These are phyloP conservation scores for Bicyclus anynana DNA, from an alignment of 1,140 invertebrate genomes.

Conservation along the genomic window DNA sequence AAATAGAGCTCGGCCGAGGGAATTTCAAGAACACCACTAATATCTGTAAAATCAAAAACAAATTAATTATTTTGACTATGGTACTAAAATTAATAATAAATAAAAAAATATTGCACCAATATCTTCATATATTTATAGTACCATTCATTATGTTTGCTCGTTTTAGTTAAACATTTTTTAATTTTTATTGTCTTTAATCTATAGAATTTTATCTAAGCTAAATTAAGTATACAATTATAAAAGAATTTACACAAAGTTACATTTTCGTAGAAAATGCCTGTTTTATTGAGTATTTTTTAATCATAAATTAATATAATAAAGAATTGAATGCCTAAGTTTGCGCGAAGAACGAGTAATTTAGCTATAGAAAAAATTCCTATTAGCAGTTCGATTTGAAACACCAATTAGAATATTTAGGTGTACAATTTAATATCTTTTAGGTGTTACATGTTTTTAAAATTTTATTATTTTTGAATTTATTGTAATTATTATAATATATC, in stretches of 20 bases:
- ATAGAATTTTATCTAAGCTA: neutral
- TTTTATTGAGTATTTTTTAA: neutral
- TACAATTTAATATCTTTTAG: neutral
- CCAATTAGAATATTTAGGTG: conserved; percentile 52
- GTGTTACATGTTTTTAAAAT: neutral
- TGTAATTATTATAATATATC: too few species aligned
- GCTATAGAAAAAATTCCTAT: conserved; percentile 34
- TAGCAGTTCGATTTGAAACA: conserved; percentile 50
- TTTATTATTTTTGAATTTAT: neutral
- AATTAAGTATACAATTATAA: neutral
- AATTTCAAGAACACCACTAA: too few species aligned
- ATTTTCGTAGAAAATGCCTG: neutral
- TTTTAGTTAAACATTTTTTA: too few species aligned
- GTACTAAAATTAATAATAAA: too few species aligned
- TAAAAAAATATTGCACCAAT: too few species aligned
- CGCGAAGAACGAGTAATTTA: conserved; percentile 10
- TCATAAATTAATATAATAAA: neutral
- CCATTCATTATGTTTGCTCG: too few species aligned
- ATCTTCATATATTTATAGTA: too few species aligned
- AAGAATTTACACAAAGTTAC: neutral
- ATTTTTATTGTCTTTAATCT: neutral
- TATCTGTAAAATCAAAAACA: too few species aligned
- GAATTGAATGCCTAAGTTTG: conserved; percentile 19
- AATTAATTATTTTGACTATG: too few species aligned
- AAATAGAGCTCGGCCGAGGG: too few species aligned